Evolutionary conservation across 2,797 vertebrate species (phyloP), one percentile per base, ranked within the genome.

Genomic region (Furcifer pardalis): DNA sequence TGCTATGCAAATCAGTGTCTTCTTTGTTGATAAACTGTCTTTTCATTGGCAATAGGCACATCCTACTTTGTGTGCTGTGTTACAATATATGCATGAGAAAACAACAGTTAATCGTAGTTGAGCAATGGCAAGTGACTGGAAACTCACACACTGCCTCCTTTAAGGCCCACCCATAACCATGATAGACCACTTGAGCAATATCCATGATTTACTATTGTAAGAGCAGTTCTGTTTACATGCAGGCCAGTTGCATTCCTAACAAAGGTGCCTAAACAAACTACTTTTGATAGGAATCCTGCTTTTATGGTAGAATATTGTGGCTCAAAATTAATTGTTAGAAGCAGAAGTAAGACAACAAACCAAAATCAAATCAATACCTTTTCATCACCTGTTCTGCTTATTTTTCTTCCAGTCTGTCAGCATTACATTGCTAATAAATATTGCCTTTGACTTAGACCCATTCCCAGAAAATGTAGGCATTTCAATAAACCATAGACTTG

Each of bases 311-410:
- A 83, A 13, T 78, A 86, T 84, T 0, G 2, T 1, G 59, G 25
- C 66, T 30, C 73, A 74, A 42, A 82, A 3, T 25, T 19, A 84
- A 85, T 80, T 9, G 17, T 85, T 59, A 76, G 10, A 7, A 72
- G 5, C 21, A 12, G 59, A 60, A 81, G 73, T 44, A 1, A 87
- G 83, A 76, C 2, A 2, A 79, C 52, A 37, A 71, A 40, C 2
- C 15, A 77, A 86, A 84, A 86, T 5, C 0, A 84, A 86, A 84
- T 42, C 27, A 77, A 65, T 15, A 79, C 1, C 13, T 90, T 89
- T 49, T 91, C 10, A 78, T 65, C 5, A 84, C n/a, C 4, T 3
- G 80, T 83, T 79, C 40, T 82, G 10, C 1, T 89, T 82, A 68
- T 84, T 85, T 92, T 87, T 42, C 82, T 17, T 25, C 5, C 42